Evolutionary conservation across 2,113 vertebrate species (phyloP).

Genomic region (Peucedramus taeniatus): DNA sequence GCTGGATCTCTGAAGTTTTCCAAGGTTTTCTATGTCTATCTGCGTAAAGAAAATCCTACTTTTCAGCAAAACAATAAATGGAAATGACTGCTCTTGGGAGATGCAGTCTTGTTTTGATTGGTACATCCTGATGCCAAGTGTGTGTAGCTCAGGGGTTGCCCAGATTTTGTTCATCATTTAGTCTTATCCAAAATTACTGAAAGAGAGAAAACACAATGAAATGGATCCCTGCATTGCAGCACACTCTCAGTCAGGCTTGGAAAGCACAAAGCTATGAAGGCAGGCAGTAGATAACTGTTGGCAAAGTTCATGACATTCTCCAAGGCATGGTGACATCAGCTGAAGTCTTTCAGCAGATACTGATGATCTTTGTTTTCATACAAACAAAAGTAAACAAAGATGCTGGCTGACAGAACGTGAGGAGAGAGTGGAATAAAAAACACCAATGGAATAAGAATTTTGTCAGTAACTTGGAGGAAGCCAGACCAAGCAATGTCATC

Average conservation of each 20-base stretch:
- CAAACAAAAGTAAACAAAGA: not conserved
- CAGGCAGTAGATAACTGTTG: not conserved
- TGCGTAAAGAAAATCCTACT: conserved; percentile 18
- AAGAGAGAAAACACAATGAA: not conserved
- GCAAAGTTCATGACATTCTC: not conserved
- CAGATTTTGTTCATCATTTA: not conserved
- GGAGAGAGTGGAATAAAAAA: not conserved
- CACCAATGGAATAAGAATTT: not conserved
- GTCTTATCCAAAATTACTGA: not conserved
- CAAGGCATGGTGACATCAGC: not conserved
- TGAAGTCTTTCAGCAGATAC: not conserved
- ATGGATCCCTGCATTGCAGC: not conserved
- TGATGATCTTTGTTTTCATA: not conserved
- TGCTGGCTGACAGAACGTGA: not conserved
- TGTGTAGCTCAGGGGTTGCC: not conserved
- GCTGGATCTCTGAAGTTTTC: not conserved
- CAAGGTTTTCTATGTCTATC: not conserved
- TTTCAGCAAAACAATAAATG: not conserved
- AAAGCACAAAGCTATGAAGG: not conserved
- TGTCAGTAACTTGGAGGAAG: not conserved
- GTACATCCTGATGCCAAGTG: not conserved
- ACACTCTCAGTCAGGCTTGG: not conserved
- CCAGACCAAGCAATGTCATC: not conserved
- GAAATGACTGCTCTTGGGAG: not conserved
- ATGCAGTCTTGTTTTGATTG: not conserved